phyloP scores from a whole-genome alignment of 2,113 vertebrate species.

The Meriones unguiculatus region DNA sequence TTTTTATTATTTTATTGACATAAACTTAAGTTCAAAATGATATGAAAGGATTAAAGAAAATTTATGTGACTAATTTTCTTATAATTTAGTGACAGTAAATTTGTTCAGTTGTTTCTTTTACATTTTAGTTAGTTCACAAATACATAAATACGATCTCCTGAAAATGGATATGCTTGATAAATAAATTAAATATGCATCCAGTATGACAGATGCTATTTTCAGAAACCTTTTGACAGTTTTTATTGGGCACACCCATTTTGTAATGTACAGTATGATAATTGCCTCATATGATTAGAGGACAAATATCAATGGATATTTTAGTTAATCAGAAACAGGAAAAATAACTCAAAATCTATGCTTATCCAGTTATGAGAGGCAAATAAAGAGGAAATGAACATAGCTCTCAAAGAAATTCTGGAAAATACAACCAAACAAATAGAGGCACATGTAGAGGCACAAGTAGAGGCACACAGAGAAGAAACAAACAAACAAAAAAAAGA shows the following conservation, averaged over 20 bases:
- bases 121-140: not conserved
- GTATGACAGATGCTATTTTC: slow-evolving; percentile 63
- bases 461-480: no score
- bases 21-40: not conserved
- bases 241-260: slow-evolving; percentile 55
- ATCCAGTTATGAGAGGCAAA: no score
- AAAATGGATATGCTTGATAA: slow-evolving; percentile 55
- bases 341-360: no score
- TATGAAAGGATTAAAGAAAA: not conserved
- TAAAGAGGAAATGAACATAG: no score
- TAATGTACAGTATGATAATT: slow-evolving; percentile 69
- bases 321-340: no score
- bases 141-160: slow-evolving; percentile 31
- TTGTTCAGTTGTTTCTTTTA: not conserved
- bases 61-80: not conserved
- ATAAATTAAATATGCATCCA: slow-evolving; percentile 48
- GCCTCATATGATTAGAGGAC: slow-evolving; percentile 20
- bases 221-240: slow-evolving; percentile 66
- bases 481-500: no score
- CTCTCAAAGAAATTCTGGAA: no score
- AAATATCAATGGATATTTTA: no score
- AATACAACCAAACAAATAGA: no score
- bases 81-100: not conserved
- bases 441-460: no score
- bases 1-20: not conserved